Base-by-base conservation (phyloP, 2,797 vertebrate species). In the Anabacerthia variegaticeps region DNA sequence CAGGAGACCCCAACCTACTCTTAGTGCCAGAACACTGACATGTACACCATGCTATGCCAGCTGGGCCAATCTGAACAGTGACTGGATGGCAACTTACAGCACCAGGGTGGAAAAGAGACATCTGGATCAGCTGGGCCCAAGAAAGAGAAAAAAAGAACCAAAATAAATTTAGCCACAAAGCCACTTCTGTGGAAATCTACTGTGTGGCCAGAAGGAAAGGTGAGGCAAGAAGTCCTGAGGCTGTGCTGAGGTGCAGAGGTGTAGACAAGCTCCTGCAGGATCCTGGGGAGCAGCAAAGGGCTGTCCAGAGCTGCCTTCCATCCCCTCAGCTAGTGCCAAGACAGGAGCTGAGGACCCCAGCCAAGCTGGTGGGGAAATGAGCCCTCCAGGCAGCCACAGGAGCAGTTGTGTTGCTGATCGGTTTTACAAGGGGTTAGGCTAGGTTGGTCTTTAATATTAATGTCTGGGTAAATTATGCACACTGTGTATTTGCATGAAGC, bases 351-450 rank as follows among this genome's bases (percentile, higher is more conserved):
- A 55, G 62, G 65, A 48, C 3, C 17, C 22, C 44, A 75, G 44
- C 37, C 37, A 32, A 65, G 43, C 7, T 12, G 1, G 17, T 8
- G 59, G 56, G 41, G 41, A 41, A 73, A 44, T 0, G 26, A 78
- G 54, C 14, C 21, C 32, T 62, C 27, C 34, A 14, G 19, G 21
- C 27, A 44, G 66, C 68, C 88, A 66, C 54, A 28, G 71, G 36
- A 85, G 62, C 54, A 48, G 49, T 73, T 76, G 48, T 81, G 73
- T 52, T 39, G 49, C 59, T 48, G 61, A 10, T 26, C 51, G 87
- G 41, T 85, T 85, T 86, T 77, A 27, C 54, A 79, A n/a, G 59
- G 81, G 67, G 37, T 84, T 82, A 74, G 67, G 62, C 36, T 68
- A 8, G 7, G 59, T 17, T 46, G 49, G 9, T 65, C 36, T 54